Conservation (phyloP, 2,888 invertebrate species). For the Chrysotoxum bicinctum region DNA sequence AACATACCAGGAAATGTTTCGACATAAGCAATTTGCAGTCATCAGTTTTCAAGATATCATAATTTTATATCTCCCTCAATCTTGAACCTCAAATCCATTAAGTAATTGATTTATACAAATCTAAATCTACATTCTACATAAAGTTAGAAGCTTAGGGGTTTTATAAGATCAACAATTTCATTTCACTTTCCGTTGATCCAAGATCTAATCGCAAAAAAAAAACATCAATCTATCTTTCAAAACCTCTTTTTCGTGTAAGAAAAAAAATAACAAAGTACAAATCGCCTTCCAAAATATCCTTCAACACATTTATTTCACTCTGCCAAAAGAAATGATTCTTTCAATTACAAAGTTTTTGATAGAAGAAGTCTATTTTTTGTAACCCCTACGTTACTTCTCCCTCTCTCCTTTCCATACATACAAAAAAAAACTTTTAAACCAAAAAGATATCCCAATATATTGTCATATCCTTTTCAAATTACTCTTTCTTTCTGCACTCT, state of each 20-base stretch:
- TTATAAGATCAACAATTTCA: not conserved
- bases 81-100: too few relatives aligned
- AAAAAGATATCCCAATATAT: constrained; percentile 40
- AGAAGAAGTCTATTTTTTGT: constrained; percentile 29
- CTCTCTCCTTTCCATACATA: not conserved
- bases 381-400: not conserved
- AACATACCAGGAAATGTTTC: too few relatives aligned
- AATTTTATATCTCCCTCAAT: too few relatives aligned
- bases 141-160: not conserved
- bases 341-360: constrained; percentile 55
- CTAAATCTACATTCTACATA: too few relatives aligned
- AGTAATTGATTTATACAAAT: not conserved
- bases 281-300: constrained; percentile 25
- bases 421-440: constrained; percentile 26
- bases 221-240: not conserved
- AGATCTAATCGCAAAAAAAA: not conserved
- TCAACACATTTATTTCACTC: constrained; percentile 43
- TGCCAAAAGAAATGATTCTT: constrained; percentile 41
- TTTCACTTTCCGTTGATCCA: not conserved
- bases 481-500: constrained; percentile 38
- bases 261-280: not conserved
- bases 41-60: too few relatives aligned
- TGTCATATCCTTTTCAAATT: constrained; percentile 66
- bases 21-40: too few relatives aligned
- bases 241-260: not conserved